phyloP scores from a whole-genome alignment of 1,140 invertebrate genomes.

The Habropoda laboriosa region DNA sequence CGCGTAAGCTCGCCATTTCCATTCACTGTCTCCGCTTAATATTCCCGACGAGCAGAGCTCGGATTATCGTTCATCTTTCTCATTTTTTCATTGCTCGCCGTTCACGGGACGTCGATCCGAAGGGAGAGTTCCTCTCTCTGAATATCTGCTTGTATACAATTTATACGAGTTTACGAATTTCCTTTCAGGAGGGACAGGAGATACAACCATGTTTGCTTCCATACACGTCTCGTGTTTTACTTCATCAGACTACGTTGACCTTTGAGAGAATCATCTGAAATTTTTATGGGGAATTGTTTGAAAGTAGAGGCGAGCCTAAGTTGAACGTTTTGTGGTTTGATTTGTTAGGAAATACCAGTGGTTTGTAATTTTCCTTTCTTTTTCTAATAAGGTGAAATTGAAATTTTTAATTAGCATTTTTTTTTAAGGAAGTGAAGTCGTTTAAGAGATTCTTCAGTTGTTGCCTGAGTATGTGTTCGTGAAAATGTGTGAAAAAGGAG shows the following conservation, averaged over 20 bases:
- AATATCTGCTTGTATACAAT: slow-evolving; percentile 16
- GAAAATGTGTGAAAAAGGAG: no score
- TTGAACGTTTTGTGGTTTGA: no score
- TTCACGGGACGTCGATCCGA: background rate
- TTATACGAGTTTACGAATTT: background rate
- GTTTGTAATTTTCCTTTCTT: no score
- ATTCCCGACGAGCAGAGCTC: slow-evolving; percentile 10
- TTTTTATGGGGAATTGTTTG: background rate
- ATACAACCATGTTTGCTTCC: slow-evolving; percentile 13
- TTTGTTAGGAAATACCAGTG: no score
- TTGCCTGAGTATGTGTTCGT: no score
- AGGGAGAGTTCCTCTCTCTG: background rate
- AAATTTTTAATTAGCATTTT: no score
- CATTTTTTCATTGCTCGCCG: background rate
- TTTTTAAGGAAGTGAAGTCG: no score
- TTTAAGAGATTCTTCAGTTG: no score
- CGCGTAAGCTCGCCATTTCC: slow-evolving; percentile 4
- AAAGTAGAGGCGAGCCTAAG: no score
- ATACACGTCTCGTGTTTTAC: slow-evolving; percentile 7
- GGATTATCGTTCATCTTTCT: slow-evolving; percentile 28
- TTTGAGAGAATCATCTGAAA: background rate
- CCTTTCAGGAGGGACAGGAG: background rate
- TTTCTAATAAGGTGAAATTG: no score
- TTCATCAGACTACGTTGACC: background rate
- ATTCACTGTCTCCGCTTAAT: slow-evolving; percentile 27